These are phyloP conservation scores for Anoplius nigerrimus DNA, from an alignment of 2,888 invertebrate species.

Conservation along the genomic window DNA sequence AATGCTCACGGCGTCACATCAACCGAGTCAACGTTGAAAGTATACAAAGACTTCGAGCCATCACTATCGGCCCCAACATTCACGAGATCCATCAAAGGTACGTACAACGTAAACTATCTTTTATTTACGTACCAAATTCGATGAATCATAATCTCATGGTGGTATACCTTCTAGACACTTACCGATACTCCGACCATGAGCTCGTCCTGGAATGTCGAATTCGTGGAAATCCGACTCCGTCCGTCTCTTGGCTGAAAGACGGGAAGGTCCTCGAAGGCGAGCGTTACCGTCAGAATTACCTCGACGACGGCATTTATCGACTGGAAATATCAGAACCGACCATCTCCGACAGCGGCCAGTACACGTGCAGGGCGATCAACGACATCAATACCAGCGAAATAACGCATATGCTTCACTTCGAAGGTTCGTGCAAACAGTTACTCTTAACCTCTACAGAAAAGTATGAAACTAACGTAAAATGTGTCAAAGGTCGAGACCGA, in stretches of 20 bases:
- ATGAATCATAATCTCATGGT: not conserved
- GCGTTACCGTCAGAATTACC: slow-evolving; percentile 81
- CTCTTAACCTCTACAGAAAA: not conserved
- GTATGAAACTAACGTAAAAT: not conserved
- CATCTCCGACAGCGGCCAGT: slow-evolving; percentile 83
- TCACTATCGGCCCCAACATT: slow-evolving; percentile 84
- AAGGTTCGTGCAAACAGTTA: slow-evolving; percentile 73
- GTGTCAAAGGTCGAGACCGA: slow-evolving; percentile 36
- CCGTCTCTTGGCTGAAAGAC: slow-evolving; percentile 87
- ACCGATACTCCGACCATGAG: slow-evolving; percentile 84
- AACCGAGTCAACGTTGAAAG: slow-evolving; percentile 84
- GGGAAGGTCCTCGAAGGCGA: slow-evolving; percentile 78
- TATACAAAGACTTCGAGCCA: slow-evolving; percentile 85
- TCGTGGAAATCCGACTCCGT: slow-evolving; percentile 84
- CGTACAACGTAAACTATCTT: not conserved
- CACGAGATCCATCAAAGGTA: slow-evolving; percentile 85
- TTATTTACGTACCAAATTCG: not conserved
- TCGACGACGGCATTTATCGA: slow-evolving; percentile 85
- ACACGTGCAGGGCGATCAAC: slow-evolving; percentile 86
- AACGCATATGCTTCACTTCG: slow-evolving; percentile 83
- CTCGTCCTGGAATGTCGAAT: slow-evolving; percentile 87
- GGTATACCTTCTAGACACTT: slow-evolving; percentile 78
- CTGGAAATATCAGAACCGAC: slow-evolving; percentile 82
- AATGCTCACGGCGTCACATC: slow-evolving; percentile 85
- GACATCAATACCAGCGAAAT: slow-evolving; percentile 83